A percentile compares a stretch with the other conserved stretches of the same genome.
Conservation (phyloP, 2,888 invertebrate species). For the Dolichomitus sp. region DNA sequence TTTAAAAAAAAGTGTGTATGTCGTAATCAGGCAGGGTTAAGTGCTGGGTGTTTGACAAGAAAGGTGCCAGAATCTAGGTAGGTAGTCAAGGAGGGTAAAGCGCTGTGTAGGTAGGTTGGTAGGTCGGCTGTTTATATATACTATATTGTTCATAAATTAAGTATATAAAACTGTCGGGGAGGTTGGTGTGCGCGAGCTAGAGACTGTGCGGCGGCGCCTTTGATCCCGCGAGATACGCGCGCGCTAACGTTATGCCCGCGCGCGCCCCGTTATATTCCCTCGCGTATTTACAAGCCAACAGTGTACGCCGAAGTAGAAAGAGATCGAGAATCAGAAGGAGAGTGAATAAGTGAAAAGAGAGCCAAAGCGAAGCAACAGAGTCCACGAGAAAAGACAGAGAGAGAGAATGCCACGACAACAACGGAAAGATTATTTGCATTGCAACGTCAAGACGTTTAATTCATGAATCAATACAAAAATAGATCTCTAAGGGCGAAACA, state of each 20-base stretch:
- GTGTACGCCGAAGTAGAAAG: conserved; percentile 6
- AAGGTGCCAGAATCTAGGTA: conserved; percentile 79
- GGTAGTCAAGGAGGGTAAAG: conserved; percentile 48
- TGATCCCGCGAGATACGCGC: conserved; percentile 81
- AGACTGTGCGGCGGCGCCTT: conserved; percentile 77
- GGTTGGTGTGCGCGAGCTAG: conserved; percentile 30
- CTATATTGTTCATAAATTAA: conserved; percentile 84
- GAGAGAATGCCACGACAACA: conserved; percentile 1
- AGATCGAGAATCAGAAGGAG: conserved; percentile 36
- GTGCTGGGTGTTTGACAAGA: conserved; percentile 70
- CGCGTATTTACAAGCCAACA: conserved; percentile 58
- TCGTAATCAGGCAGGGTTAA: conserved; percentile 32
- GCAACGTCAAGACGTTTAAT: conserved; percentile 9
- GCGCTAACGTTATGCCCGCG: conserved; percentile 71
- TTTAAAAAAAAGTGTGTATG: conserved; percentile 19
- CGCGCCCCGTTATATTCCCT: conserved; percentile 56
- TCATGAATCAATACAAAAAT: conserved; percentile 21
- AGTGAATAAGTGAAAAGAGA: conserved; percentile 37
- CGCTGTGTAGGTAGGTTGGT: conserved; percentile 67
- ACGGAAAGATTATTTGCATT: conserved; percentile 13
- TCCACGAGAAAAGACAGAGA: conserved; percentile 17
- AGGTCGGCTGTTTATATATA: conserved; percentile 64
- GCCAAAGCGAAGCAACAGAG: neutral
- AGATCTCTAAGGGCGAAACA: neutral
- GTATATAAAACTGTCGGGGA: conserved; percentile 80